phyloP scores from a whole-genome alignment of 2,888 invertebrate genomes.

The Leptinotarsa peninsularis region DNA sequence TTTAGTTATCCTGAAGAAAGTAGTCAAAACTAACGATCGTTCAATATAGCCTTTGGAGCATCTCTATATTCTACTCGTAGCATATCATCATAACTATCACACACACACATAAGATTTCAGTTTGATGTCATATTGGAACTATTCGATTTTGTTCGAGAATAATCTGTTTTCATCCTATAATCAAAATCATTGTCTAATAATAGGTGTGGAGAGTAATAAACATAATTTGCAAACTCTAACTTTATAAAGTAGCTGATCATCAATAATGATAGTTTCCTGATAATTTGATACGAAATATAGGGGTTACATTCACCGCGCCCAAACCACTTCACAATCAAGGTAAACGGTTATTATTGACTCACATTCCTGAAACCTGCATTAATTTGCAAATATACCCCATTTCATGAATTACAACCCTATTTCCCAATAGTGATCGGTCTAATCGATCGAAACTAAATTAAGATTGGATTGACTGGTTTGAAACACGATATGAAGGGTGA shows the following conservation, averaged over 20 bases:
- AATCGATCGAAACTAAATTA: constrained; percentile 31
- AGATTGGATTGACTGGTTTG: constrained; percentile 32
- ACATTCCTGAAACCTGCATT: constrained; percentile 35
- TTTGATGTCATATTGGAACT: too few relatives aligned
- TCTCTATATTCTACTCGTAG: too few relatives aligned
- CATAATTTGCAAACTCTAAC: background rate
- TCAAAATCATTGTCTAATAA: background rate
- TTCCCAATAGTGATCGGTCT: constrained; percentile 30
- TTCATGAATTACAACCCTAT: constrained; percentile 32
- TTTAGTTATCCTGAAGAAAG: too few relatives aligned
- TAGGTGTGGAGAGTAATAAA: background rate
- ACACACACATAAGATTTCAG: too few relatives aligned
- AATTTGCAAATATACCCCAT: constrained; percentile 37
- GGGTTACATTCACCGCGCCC: constrained; percentile 17
- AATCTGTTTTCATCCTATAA: background rate
- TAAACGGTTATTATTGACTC: constrained; percentile 43
- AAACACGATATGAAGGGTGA: constrained; percentile 30
- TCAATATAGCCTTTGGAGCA: too few relatives aligned
- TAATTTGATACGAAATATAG: constrained; percentile 9
- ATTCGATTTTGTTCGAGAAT: too few relatives aligned
- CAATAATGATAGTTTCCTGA: constrained; percentile 18
- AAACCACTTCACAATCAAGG: constrained; percentile 41
- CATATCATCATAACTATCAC: too few relatives aligned
- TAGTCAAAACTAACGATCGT: too few relatives aligned
- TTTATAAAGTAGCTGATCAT: constrained; percentile 9